Base-by-base conservation (phyloP, 2,797 vertebrate species). In the Rhinichthys osculus region DNA sequence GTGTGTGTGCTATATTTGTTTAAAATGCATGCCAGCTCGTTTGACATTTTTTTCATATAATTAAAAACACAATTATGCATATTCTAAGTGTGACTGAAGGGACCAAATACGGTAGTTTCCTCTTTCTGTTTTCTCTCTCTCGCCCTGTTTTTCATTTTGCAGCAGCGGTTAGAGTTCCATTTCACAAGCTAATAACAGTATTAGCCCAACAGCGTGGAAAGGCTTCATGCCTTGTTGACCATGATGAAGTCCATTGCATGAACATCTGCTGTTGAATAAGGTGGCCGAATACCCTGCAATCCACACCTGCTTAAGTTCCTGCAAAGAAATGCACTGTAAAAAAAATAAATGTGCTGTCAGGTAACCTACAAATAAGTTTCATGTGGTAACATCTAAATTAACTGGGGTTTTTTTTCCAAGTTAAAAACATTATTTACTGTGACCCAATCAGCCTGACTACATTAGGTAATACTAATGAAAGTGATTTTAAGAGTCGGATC, bases 211-310 rank as follows among this genome's bases (percentile, higher is more conserved):
- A 80, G 78, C 64, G 57, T 72, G 64, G 66, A 83, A 85, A 77
- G 33, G 74, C 81, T 67, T 73, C 40, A 86, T 83, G 84, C 74
- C 82, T 86, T 87, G 88, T 90, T 88, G 85, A 86, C 79, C 79
- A 80, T 70, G 70, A 76, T 83, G 76, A 69, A 87, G 86, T 82
- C 86, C 73, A 77, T 40, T 69, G 67, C 87, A 88, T 81, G 64
- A 82, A 81, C 78, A 86, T 87, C 73, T 89, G 81, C 86, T 86
- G 84, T 64, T 76, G 78, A 87, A 84, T 78, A 47, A 42, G 73
- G 67, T 42, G 78, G 81, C 52, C 59, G 62, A 66, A 71, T 50
- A 52, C 76, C 30, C 77, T 13, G 71, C 62, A 76, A 30, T 78
- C 14, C 78, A 81, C 35, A 30, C 67, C 69, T 88, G 81, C 59